Percentiles rank a stretch among this genome's conserved stretches.
phyloP scores from a whole-genome alignment of 2,888 invertebrate species.

The Andrena hattorfiana region DNA sequence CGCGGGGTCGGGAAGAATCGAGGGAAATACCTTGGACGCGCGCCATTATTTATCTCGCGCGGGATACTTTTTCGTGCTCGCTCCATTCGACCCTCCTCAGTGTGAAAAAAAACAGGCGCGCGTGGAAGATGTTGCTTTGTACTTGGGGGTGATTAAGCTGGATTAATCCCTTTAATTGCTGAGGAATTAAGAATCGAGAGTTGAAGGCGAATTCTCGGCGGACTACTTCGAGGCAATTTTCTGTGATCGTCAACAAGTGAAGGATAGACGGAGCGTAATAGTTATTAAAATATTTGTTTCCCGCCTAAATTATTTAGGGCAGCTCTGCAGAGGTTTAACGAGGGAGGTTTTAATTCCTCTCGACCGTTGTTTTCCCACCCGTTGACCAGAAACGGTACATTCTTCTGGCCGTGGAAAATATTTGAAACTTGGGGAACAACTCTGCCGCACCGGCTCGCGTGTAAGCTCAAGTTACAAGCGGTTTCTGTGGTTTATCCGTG shows the following conservation, averaged over 20 bases:
- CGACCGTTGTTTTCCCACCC: background rate
- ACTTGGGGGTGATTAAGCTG: too few species aligned
- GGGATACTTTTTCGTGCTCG: conserved; percentile 11
- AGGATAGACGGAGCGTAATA: background rate
- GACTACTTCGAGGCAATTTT: too few species aligned
- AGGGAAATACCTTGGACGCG: background rate
- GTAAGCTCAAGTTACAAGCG: conserved; percentile 6
- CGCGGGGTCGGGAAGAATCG: background rate
- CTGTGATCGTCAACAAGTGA: too few species aligned
- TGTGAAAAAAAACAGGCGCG: background rate
- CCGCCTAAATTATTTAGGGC: background rate
- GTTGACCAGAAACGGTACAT: background rate
- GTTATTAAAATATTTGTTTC: too few species aligned
- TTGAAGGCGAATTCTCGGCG: too few species aligned
- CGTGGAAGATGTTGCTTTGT: too few species aligned
- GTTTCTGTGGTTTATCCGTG: conserved; percentile 9
- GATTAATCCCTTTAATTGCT: too few species aligned
- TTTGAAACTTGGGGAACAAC: conserved; percentile 11
- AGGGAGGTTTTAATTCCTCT: conserved; percentile 2
- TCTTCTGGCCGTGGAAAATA: background rate
- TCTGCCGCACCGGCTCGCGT: background rate
- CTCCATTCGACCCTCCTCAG: background rate
- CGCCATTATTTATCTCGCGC: conserved; percentile 42
- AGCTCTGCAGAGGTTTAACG: background rate
- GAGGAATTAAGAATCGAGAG: too few species aligned